Conservation (phyloP, 1,140 invertebrate species). For the Lepidurus apus region DNA sequence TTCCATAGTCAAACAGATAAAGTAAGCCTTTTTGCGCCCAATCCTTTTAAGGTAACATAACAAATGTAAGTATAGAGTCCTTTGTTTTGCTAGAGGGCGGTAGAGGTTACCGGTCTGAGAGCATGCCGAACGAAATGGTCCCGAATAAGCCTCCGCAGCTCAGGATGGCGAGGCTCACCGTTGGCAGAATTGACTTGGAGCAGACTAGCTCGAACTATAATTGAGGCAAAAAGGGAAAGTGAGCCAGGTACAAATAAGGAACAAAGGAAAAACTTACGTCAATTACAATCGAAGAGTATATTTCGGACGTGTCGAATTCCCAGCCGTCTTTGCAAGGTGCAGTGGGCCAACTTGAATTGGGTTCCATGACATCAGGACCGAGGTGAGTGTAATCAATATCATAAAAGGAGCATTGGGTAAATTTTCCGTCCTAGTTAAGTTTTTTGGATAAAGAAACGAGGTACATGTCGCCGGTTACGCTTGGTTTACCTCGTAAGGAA, state of each 20-base stretch:
- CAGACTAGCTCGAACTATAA: conserved; percentile 30
- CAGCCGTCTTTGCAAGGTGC: conserved; percentile 69
- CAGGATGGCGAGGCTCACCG: conserved; percentile 17
- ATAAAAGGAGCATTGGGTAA: conserved; percentile 28
- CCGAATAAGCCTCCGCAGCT: conserved; percentile 29
- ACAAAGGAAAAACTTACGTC: conserved; percentile 55
- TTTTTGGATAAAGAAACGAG: not conserved
- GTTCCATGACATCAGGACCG: not conserved
- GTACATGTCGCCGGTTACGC: not conserved
- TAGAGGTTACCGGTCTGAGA: conserved; percentile 26
- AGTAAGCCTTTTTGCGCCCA: conserved; percentile 31
- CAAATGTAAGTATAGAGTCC: not conserved
- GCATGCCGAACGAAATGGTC: conserved; percentile 25
- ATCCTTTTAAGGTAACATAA: conserved; percentile 5
- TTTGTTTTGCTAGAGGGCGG: not conserved
- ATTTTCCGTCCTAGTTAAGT: conserved; percentile 6
- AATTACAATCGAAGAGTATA: conserved; percentile 69
- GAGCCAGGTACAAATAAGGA: not conserved
- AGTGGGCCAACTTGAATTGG: conserved; percentile 43
- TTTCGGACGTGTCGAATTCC: conserved; percentile 65
- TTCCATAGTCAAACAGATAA: conserved; percentile 29
- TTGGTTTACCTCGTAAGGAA: conserved; percentile 26
- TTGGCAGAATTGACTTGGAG: conserved; percentile 18
- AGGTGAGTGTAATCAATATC: conserved; percentile 28
- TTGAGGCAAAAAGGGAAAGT: not conserved